Evolutionary conservation across 2,113 vertebrate species (phyloP), one percentile per base, ranked within the genome.

Genomic region (Mesembrinibis cayennensis): DNA sequence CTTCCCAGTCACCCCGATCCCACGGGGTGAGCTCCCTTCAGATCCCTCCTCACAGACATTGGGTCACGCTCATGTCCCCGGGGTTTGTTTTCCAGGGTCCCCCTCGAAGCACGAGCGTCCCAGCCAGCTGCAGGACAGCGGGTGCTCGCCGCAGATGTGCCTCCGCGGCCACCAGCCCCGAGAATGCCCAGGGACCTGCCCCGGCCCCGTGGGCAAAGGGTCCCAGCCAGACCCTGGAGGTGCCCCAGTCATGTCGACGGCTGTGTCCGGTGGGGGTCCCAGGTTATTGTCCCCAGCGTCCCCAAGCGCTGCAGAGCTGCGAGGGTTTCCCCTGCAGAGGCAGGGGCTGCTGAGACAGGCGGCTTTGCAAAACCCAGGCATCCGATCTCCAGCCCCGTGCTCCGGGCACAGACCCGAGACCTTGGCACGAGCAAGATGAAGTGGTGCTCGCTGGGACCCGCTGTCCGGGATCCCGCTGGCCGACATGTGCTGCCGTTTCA

Each of bases 381-480:
- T 56, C 29, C 0, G 0, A 3, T 81, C 58, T 49, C 44, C 26
- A 20, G 16, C 20, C 50, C n/a, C 5, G 1, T 36, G 56, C 52
- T 67, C 59, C 2, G 1, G 29, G 45, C 81, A 79, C 32, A 25
- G 55, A 79, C 47, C 50, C 1, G n/a, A 92, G 82, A 36, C 66
- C 49, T 73, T 80, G 95, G 91, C 78, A 65, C 0, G 0, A 29
- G 12, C 15, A 36, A 12, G 25, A 40, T 0, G 16, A 29, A 7
- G 0, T 3, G 30, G 22, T 13, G 47, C 52, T 53, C 4, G 0
- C 25, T 1, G 20, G 79, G 36, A 26, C 52, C 15, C 0, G 1
- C 84, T 50, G 47, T 7, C 72, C 1, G 6, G 32, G 58, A 42
- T 74, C 93, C 89, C 0, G 14, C 89, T 89, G 82, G 38, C 62